A percentile compares a stretch with the other conserved stretches of the same genome.
phyloP scores from a whole-genome alignment of 2,113 vertebrate genomes.

The Archilochus colubris region DNA sequence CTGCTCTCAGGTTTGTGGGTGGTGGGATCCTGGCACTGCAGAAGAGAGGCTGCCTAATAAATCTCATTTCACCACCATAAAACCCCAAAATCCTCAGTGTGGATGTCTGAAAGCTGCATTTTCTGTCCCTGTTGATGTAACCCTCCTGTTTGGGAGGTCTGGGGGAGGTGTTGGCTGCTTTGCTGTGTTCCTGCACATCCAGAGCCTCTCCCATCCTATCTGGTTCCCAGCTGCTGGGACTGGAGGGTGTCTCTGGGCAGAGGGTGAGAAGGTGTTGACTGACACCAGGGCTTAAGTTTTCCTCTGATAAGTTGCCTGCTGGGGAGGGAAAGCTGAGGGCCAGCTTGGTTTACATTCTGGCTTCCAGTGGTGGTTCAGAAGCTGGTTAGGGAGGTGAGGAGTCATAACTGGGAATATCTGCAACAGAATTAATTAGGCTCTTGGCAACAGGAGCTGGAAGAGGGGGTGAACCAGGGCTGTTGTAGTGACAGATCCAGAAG shows the following conservation, averaged over 20 bases:
- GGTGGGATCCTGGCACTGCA: neutral
- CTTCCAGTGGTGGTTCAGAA: conserved; percentile 20
- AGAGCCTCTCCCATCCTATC: neutral
- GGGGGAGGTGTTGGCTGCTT: neutral
- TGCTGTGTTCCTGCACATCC: neutral
- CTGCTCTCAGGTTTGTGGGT: neutral
- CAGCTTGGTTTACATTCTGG: neutral
- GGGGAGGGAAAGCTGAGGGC: neutral
- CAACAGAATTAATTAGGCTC: neutral
- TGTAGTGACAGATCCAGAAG: neutral
- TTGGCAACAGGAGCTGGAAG: neutral
- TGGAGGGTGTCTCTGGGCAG: neutral
- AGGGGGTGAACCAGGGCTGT: neutral
- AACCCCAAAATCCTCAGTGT: neutral
- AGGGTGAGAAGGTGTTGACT: neutral
- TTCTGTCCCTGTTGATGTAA: neutral
- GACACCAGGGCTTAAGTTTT: conserved; percentile 7
- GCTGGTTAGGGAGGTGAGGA: neutral
- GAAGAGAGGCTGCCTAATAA: neutral
- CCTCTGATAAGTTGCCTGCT: neutral
- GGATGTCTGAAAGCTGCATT: neutral
- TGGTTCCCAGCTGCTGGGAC: neutral
- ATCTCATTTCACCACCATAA: neutral
- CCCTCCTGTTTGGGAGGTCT: neutral
- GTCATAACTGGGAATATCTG: neutral